Percentiles rank a stretch among this genome's conserved stretches.
Conservation (phyloP, 2,113 vertebrate species). For the Tauraco erythrolophus region DNA sequence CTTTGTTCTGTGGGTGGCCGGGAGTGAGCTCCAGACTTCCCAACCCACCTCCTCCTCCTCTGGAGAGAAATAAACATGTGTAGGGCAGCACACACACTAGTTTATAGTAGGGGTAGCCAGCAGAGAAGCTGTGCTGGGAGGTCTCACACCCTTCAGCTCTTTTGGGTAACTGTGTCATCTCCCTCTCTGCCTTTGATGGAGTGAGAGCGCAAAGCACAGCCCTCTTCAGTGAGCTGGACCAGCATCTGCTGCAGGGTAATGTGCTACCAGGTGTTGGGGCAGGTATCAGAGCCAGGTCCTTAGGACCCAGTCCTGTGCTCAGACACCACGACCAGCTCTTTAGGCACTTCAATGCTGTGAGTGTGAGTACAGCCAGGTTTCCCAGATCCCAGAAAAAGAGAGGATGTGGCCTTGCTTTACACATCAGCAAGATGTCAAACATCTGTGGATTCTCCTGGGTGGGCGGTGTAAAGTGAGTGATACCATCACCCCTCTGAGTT, state of each 20-base stretch:
- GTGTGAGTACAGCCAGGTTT: not conserved
- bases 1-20: conserved; percentile 63
- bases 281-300: not conserved
- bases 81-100: not conserved
- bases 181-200: not conserved
- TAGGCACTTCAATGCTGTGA: not conserved
- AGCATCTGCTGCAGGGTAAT: not conserved
- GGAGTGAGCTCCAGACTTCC: not conserved
- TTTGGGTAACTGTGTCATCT: not conserved
- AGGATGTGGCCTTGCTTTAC: not conserved
- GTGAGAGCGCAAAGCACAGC: not conserved
- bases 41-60: not conserved
- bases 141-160: not conserved
- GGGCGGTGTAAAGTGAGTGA: not conserved
- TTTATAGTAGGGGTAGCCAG: not conserved
- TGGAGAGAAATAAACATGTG: conserved; percentile 5
- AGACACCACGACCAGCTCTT: not conserved
- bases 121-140: not conserved
- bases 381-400: not conserved
- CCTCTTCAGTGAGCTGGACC: not conserved
- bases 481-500: not conserved
- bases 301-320: not conserved
- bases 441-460: not conserved
- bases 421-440: not conserved
- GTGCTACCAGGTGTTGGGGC: not conserved